These are phyloP conservation scores for Parnassius apollo DNA, from an alignment of 2,888 invertebrate genomes.

Conservation along the genomic window DNA sequence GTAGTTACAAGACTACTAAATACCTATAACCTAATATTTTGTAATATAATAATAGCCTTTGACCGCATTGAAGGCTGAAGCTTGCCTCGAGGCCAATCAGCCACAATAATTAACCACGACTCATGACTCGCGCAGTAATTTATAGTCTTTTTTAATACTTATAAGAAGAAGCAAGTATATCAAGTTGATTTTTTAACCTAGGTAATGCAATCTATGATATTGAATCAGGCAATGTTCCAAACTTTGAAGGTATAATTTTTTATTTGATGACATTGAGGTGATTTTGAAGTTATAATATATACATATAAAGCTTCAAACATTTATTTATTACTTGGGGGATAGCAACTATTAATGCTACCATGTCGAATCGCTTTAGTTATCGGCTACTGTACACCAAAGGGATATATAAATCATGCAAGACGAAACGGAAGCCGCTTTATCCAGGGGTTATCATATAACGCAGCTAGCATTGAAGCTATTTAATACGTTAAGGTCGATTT, in stretches of 20 bases:
- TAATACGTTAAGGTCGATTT: conserved; percentile 20
- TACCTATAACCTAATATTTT: background rate
- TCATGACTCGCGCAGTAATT: background rate
- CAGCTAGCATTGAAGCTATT: conserved; percentile 6
- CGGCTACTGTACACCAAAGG: conserved; percentile 2
- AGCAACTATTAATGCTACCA: background rate
- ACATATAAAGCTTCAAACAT: too few species aligned
- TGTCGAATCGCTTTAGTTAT: conserved; percentile 4
- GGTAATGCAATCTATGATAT: too few species aligned
- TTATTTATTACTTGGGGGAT: background rate
- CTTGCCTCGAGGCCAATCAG: conserved; percentile 12
- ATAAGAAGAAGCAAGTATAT: too few species aligned
- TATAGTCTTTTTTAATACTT: too few species aligned
- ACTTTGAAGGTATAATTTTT: too few species aligned
- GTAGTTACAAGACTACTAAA: too few species aligned
- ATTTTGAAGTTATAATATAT: too few species aligned
- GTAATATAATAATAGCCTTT: conserved; percentile 7
- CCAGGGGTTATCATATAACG: conserved; percentile 20
- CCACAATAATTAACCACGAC: conserved; percentile 9
- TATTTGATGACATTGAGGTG: too few species aligned
- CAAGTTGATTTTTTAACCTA: too few species aligned
- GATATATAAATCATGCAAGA: conserved; percentile 23
- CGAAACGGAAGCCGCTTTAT: conserved; percentile 16
- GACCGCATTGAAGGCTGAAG: conserved; percentile 10
- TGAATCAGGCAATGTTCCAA: too few species aligned